Evolutionary conservation across 2,797 vertebrate species (phyloP), one percentile per base, ranked within the genome.

Genomic region (Cryptoblepharus egeriae): DNA sequence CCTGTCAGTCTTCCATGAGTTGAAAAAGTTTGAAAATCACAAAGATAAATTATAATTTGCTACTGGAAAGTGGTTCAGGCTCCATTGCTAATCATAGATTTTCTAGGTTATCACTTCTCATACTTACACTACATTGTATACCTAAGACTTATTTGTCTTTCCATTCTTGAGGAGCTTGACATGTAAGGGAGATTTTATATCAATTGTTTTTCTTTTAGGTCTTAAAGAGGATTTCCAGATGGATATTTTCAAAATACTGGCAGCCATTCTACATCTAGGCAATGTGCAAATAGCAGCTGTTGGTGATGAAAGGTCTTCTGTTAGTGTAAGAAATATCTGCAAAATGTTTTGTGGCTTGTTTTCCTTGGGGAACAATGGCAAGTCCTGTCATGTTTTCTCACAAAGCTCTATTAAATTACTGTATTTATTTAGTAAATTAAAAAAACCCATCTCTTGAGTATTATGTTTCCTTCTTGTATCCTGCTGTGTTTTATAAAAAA

Each of bases 231-330:
- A 97, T 89, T 98, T 99, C 92, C 98, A 99, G 93, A 96, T 94
- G 85, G 96, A 98, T 72, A 91, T 98, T 58, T 99, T 99, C 88
- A 98, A 95, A 94, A 95, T 98, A 86, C 88, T 99, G 90, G 97
- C 98, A 11, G 97, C 97, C 20, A 96, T 99, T 95, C 95, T 99
- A 2, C 99, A 99, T 89, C 95, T 99, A 88, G 98, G 99, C 88
- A 99, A 99, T 0, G 94, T 99, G 85, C 92, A 96, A 89, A 96
- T 99, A 90, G 88, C 72, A 86, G 91, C 94, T 30, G 90, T 93
- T 71, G 96, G 96, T 89, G 94, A 96, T 16, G 99, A 98, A 80
- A 97, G 93, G 73, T 98, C 98, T n/a, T 96, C 95, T 12, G 86
- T 99, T 88, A 89, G 88, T 26, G 99, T 99, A 95, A 97, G 97